Base-by-base conservation (phyloP, 2,113 vertebrate species). In the Malurus alboscapulatus region DNA sequence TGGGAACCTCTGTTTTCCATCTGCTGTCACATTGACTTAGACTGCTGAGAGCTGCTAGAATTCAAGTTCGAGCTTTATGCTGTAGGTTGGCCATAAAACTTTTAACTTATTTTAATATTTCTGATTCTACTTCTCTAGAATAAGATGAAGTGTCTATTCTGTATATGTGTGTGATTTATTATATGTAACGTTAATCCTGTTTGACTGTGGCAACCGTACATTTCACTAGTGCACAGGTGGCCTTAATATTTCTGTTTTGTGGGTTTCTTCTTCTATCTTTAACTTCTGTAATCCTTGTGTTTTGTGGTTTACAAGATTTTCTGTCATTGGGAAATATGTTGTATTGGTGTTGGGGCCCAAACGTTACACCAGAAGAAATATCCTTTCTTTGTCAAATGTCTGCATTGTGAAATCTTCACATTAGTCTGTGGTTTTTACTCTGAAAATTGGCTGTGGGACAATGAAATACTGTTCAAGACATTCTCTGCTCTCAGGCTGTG, bases 381-480 rank as follows among this genome's bases (percentile, higher is more conserved):
- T 27, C 50, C 40, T 93, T 87, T 92, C 74, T 94, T 92, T 91
- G 87, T 93, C 69, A 58, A 92, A 95, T 83, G 63, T 71, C 88
- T 90, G 82, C 79, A 58, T 93, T 96, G 94, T 94, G 94, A 92
- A 96, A 96, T 95, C 83, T 81, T 90, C 88, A 68, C 89, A 66
- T 87, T 89, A 92, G 78, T 79, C 54, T 91, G 94, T 96, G 92
- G 88, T 88, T 96, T 96, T 96, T 81, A 27, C 74, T 89, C 84
- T 87, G 69, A 82, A 87, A 90, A 78, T 86, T 67, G 73, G 32
- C 95, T 73, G 76, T 72, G 66, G n/a, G 87, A 78, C 85, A 90
- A 54, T 89, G 69, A 67, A 86, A 79, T 63, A 42, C 54, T 78
- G n/a, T 66, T 88, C 22, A 77, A 94, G 73, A 75, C 22, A 50